A percentile compares a stretch with the other conserved stretches of the same genome.
These are phyloP conservation scores for Adoxophyes honmai DNA, from an alignment of 1,140 invertebrate species.

Conservation along the genomic window DNA sequence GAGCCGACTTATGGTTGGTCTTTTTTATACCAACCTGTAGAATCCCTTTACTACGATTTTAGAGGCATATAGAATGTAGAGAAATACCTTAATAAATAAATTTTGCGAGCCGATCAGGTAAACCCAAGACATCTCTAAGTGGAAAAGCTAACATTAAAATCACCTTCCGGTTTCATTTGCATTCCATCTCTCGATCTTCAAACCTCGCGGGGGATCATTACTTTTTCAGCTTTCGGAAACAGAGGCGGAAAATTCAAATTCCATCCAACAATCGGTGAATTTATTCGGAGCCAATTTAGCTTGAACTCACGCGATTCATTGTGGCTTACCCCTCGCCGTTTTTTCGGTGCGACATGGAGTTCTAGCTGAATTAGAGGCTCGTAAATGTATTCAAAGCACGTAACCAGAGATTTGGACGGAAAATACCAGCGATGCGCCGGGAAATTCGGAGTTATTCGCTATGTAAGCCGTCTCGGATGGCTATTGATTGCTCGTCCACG, in stretches of 20 bases:
- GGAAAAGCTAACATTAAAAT: background rate
- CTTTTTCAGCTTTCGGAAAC: background rate
- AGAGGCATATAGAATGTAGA: too few relatives aligned
- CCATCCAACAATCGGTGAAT: background rate
- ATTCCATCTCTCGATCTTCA: conserved; percentile 1
- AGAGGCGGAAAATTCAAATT: conserved; percentile 1
- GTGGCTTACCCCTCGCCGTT: background rate
- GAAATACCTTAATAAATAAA: too few relatives aligned
- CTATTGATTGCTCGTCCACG: background rate
- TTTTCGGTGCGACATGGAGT: background rate
- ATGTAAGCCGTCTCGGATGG: background rate
- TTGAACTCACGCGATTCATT: background rate
- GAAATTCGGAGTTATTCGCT: conserved; percentile 3
- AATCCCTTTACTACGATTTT: too few relatives aligned
- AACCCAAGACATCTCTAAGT: background rate
- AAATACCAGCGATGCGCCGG: conserved; percentile 16
- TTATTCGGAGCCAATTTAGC: conserved; percentile 7
- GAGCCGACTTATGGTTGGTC: too few relatives aligned
- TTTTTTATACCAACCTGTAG: too few relatives aligned
- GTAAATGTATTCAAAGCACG: conserved; percentile 24
- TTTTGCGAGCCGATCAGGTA: too few relatives aligned
- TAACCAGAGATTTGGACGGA: conserved; percentile 24
- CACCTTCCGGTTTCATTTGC: background rate
- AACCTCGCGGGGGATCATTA: conserved; percentile 8
- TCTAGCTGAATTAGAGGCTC: background rate